These are phyloP conservation scores for Oenanthe melanoleuca DNA, from an alignment of 2,113 vertebrate species.

Conservation along the genomic window DNA sequence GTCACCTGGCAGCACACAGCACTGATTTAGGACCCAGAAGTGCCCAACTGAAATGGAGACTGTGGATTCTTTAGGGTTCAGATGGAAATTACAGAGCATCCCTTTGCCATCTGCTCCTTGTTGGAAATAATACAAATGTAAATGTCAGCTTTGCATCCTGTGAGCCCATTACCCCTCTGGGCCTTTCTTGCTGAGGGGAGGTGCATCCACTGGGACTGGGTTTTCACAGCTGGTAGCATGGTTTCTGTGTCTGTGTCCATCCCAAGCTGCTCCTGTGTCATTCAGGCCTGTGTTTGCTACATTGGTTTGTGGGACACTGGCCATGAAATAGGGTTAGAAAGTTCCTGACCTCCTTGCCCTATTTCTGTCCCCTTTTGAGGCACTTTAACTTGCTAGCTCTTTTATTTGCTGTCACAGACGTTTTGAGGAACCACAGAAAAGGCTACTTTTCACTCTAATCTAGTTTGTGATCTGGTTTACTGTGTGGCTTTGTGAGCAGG, in stretches of 20 bases:
- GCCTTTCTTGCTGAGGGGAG: neutral
- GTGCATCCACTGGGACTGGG: neutral
- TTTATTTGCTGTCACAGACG: neutral
- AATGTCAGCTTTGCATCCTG: constrained; percentile 23
- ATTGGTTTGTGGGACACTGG: neutral
- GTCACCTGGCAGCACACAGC: neutral
- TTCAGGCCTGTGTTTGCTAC: neutral
- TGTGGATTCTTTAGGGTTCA: constrained; percentile 16
- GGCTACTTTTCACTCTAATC: neutral
- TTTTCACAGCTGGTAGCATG: neutral
- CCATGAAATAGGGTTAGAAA: neutral
- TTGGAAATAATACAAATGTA: constrained; percentile 24
- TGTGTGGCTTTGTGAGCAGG: neutral
- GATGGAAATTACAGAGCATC: neutral
- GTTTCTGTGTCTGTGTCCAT: neutral
- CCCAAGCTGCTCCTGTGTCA: neutral
- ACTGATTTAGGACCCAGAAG: neutral
- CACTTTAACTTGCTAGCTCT: neutral
- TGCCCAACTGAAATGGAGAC: neutral
- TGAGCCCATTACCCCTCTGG: neutral
- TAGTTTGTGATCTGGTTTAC: neutral
- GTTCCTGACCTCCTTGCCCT: neutral
- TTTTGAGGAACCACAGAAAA: constrained; percentile 9
- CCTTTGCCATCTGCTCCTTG: constrained; percentile 33
- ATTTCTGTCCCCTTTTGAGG: neutral